Evolutionary conservation across 2,888 invertebrate species (phyloP).

Genomic region (Balanococcus diminutus): DNA sequence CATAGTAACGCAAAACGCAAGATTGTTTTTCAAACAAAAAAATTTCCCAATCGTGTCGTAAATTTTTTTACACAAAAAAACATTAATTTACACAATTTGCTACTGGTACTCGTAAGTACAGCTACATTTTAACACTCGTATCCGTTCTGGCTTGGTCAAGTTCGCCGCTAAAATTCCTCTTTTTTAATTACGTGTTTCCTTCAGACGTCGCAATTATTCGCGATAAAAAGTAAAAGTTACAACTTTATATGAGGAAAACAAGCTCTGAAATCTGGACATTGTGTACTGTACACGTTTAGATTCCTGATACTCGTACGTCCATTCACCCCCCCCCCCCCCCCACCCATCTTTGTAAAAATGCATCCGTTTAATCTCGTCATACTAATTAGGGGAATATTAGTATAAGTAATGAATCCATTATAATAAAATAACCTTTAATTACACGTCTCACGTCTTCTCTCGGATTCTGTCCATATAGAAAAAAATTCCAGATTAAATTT

Average conservation of each 20-base stretch:
- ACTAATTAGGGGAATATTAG: constrained; percentile 24
- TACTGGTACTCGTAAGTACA: not conserved
- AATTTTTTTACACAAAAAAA: not conserved
- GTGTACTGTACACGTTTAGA: not conserved
- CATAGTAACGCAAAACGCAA: not conserved
- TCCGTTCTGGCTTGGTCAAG: not conserved
- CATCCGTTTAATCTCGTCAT: not conserved
- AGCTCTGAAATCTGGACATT: not conserved
- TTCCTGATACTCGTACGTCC: not conserved
- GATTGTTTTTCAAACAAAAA: not conserved
- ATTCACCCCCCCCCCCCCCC: not conserved
- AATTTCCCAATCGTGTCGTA: not conserved
- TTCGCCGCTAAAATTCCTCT: not conserved
- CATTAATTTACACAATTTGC: not conserved
- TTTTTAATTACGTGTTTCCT: not conserved
- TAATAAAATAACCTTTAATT: constrained; percentile 26
- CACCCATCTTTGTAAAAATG: not conserved
- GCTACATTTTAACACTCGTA: not conserved
- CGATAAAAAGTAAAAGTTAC: constrained; percentile 40
- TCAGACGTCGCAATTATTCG: constrained; percentile 19
- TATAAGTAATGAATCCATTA: constrained; percentile 15
- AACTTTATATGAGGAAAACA: constrained; percentile 11
- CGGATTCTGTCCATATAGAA: not conserved
- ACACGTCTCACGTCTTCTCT: not conserved
- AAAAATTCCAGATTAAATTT: not conserved